phyloP scores from a whole-genome alignment of 2,113 vertebrate species.

The Catagonus wagneri region DNA sequence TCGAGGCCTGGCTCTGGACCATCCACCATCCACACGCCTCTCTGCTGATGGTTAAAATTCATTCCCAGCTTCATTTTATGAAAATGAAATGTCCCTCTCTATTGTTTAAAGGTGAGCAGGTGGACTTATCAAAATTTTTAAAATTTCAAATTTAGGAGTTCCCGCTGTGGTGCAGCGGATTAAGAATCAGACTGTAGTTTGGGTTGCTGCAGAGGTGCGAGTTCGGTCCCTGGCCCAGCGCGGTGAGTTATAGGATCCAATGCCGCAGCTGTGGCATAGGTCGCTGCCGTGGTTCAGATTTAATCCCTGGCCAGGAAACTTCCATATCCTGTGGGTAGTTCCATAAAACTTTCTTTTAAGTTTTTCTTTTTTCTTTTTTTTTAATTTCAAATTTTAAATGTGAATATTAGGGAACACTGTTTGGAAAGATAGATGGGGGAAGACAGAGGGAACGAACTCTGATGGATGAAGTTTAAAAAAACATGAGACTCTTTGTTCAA shows the following conservation, averaged over 20 bases:
- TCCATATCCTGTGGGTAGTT: too few species aligned
- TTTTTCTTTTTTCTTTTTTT: too few species aligned
- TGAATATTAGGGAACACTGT: background rate
- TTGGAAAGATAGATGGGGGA: background rate
- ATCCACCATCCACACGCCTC: rapidly evolving
- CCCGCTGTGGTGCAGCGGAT: too few species aligned
- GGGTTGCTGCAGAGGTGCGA: too few species aligned
- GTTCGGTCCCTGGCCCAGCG: too few species aligned
- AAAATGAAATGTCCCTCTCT: background rate
- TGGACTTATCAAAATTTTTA: background rate
- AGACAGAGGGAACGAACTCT: background rate
- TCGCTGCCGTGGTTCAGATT: too few species aligned
- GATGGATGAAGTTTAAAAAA: background rate
- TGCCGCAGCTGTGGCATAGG: too few species aligned
- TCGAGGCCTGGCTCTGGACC: background rate
- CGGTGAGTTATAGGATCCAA: too few species aligned
- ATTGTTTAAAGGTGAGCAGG: background rate
- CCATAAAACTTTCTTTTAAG: too few species aligned
- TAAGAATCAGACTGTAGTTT: too few species aligned
- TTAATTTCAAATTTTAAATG: background rate
- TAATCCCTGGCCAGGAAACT: too few species aligned
- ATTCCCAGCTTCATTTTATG: background rate
- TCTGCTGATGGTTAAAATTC: rapidly evolving
- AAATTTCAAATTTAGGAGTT: background rate
- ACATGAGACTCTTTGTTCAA: rapidly evolving